Evolutionary conservation across 2,113 vertebrate species (phyloP).

Genomic region (Cryptomyrus ogoouensis): DNA sequence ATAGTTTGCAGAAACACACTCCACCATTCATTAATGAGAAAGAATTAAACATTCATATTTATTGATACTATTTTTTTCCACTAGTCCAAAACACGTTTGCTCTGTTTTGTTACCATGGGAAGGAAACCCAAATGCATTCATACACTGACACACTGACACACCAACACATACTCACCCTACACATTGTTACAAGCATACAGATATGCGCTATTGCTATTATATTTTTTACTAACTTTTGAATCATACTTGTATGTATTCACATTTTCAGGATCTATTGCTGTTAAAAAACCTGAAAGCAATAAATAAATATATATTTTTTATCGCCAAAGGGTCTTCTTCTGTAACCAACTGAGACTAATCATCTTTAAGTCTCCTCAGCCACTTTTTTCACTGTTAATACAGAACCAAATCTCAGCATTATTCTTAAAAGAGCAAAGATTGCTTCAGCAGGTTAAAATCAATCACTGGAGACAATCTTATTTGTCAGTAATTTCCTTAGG

Average conservation of each 20-base stretch:
- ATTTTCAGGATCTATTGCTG: neutral
- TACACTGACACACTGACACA: neutral
- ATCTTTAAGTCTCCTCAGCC: slow-evolving; percentile 32
- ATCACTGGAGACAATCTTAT: slow-evolving; percentile 45
- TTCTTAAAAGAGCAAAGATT: slow-evolving; percentile 46
- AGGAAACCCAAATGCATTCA: neutral
- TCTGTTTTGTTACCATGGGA: neutral
- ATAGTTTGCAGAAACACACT: neutral
- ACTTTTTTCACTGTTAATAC: slow-evolving; percentile 27
- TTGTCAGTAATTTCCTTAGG: slow-evolving; percentile 42
- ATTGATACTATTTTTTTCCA: neutral
- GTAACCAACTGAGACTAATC: neutral
- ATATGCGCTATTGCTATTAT: neutral
- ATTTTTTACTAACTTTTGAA: neutral
- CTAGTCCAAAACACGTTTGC: neutral
- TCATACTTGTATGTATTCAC: neutral
- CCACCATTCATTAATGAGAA: neutral
- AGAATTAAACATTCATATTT: neutral
- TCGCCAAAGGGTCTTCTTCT: neutral
- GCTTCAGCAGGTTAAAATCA: slow-evolving; percentile 37
- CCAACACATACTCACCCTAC: neutral
- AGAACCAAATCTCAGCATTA: slow-evolving; percentile 40
- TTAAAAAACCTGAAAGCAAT: neutral
- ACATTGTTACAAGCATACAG: neutral
- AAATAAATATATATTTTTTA: slow-evolving; percentile 15